phyloP scores from a whole-genome alignment of 2,113 vertebrate species.

The Reinhardtius hippoglossoides region DNA sequence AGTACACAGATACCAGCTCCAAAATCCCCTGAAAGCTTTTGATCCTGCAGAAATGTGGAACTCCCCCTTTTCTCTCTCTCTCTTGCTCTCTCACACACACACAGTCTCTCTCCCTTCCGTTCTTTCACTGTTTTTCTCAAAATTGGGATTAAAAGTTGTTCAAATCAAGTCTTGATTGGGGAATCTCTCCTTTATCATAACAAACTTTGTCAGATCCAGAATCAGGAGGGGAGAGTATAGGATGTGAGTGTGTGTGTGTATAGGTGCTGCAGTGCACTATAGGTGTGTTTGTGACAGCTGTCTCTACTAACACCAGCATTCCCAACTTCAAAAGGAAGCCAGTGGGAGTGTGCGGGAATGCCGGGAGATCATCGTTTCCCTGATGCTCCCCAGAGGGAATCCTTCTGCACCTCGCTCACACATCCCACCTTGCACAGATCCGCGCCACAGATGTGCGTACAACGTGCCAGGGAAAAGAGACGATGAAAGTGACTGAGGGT shows the following conservation, averaged over 20 bases:
- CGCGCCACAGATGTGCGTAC: slow-evolving; percentile 24
- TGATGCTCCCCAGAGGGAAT: slow-evolving; percentile 53
- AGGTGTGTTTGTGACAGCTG: slow-evolving; percentile 52
- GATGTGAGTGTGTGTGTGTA: not conserved
- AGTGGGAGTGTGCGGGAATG: slow-evolving; percentile 35
- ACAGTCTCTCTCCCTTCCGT: not conserved
- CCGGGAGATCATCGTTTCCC: slow-evolving; percentile 52
- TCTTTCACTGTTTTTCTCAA: slow-evolving; percentile 24
- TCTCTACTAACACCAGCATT: slow-evolving; percentile 40
- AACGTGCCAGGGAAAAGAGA: slow-evolving; percentile 40
- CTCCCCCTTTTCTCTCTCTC: slow-evolving; percentile 40
- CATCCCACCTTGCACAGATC: slow-evolving; percentile 39
- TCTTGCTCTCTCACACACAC: not conserved
- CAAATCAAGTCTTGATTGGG: slow-evolving; percentile 32
- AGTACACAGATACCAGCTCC: slow-evolving; percentile 57
- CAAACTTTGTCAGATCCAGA: slow-evolving; percentile 4
- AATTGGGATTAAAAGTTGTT: slow-evolving; percentile 53
- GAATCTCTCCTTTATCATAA: slow-evolving; percentile 17
- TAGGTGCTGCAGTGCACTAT: slow-evolving; percentile 32
- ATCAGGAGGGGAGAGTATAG: not conserved
- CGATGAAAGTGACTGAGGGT: slow-evolving; percentile 75
- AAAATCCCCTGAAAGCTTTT: slow-evolving; percentile 78
- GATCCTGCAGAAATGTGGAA: slow-evolving; percentile 71
- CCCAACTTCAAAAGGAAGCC: slow-evolving; percentile 63
- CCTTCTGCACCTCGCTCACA: slow-evolving; percentile 44